phyloP scores from a whole-genome alignment of 2,888 invertebrate genomes.

The Ormia ochracea region DNA sequence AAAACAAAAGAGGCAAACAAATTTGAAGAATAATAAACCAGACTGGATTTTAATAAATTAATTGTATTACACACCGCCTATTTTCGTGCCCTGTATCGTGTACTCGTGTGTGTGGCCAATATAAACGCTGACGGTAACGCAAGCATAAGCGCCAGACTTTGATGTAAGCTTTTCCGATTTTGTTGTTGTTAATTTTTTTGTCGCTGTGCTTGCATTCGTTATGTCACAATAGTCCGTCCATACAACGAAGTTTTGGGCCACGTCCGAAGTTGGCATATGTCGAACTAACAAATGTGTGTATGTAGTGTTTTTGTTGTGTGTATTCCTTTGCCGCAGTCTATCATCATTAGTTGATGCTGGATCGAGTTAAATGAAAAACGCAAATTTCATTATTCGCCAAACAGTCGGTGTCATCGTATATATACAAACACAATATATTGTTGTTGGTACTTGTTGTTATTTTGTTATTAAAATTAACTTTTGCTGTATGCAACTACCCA shows the following conservation, averaged over 20 bases:
- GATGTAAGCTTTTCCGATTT: background rate
- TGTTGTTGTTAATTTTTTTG: background rate
- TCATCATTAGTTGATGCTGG: constrained; percentile 63
- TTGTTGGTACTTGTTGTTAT: constrained; percentile 55
- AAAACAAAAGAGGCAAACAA: background rate
- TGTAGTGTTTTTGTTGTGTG: constrained; percentile 27
- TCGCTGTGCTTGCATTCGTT: constrained; percentile 28
- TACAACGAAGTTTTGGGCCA: constrained; percentile 59
- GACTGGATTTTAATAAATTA: constrained; percentile 48
- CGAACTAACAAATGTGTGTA: constrained; percentile 43
- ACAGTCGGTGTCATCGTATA: constrained; percentile 63
- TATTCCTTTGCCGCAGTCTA: constrained; percentile 62
- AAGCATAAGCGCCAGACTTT: background rate
- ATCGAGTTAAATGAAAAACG: constrained; percentile 63
- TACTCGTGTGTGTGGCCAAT: no score
- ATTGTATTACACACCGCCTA: constrained; percentile 52
- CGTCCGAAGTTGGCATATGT: constrained; percentile 63
- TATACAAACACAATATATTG: constrained; percentile 47
- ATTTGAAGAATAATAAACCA: background rate
- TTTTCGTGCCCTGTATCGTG: constrained; percentile 19
- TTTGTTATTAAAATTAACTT: constrained; percentile 60
- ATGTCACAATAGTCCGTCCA: constrained; percentile 57
- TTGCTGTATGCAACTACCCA: constrained; percentile 21
- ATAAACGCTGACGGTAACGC: constrained; percentile 14
- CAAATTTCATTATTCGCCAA: constrained; percentile 63